Conservation (phyloP, 2,797 vertebrate species). For the Falco cherrug region DNA sequence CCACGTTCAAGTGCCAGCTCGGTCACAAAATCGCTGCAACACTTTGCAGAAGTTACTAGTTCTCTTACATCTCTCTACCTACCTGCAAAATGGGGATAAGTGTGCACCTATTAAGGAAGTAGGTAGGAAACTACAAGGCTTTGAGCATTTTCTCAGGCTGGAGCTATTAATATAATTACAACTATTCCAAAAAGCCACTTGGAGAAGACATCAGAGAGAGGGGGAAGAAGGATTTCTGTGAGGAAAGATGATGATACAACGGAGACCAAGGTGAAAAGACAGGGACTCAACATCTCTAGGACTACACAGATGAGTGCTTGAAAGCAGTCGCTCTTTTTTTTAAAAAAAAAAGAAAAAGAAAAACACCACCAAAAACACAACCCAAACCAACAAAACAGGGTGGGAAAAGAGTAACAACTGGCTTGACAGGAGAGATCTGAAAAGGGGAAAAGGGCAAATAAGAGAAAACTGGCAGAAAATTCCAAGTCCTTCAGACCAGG, state of each 20-base stretch:
- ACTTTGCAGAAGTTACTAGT: background rate
- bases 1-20: background rate
- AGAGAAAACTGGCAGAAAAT: slow-evolving; percentile 6
- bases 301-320: background rate
- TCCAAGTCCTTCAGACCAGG: background rate
- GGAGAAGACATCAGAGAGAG: background rate
- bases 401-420: background rate
- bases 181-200: background rate
- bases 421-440: background rate
- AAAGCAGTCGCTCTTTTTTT: background rate
- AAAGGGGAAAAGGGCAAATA: background rate
- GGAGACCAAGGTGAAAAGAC: background rate
- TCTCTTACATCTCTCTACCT: background rate
- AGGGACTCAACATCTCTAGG: background rate
- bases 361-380: background rate
- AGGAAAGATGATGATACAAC: background rate
- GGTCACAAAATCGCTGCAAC: background rate
- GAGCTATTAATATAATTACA: slow-evolving; percentile 8
- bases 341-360: background rate
- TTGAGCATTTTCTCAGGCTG: slow-evolving; percentile 17
- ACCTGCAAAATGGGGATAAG: background rate
- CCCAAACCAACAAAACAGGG: background rate
- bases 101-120: background rate
- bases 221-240: background rate
- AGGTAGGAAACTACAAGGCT: background rate